A percentile compares a stretch with the other conserved stretches of the same genome.
These are phyloP conservation scores for Bucorvus abyssinicus DNA, from an alignment of 2,797 vertebrate species.

Conservation along the genomic window DNA sequence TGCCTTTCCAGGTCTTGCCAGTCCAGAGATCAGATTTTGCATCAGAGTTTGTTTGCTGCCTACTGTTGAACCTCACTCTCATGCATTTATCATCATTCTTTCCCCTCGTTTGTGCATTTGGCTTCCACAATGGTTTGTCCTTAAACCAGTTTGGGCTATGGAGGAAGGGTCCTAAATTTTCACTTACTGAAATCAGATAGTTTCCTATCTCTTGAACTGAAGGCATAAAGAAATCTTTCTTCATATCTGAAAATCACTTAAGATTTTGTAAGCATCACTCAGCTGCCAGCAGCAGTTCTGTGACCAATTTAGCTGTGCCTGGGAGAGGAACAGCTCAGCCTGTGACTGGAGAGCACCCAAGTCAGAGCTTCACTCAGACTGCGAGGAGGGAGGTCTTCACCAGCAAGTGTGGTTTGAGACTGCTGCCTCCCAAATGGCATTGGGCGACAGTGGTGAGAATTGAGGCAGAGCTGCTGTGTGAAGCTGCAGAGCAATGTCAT, in stretches of 20 bases:
- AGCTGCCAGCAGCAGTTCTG: constrained; percentile 25
- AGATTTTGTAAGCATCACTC: neutral
- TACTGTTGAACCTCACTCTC: neutral
- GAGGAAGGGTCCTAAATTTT: neutral
- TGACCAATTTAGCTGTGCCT: neutral
- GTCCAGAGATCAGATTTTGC: no score
- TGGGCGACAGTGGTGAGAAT: neutral
- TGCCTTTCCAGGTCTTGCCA: neutral
- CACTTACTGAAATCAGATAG: neutral
- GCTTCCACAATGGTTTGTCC: neutral
- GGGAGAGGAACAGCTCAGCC: neutral
- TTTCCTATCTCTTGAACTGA: neutral
- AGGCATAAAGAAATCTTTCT: neutral
- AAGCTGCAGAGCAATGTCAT: neutral
- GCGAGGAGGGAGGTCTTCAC: neutral
- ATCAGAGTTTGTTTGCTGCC: neutral
- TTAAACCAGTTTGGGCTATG: neutral
- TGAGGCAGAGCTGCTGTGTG: neutral
- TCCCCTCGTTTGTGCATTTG: neutral
- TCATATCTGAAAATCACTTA: neutral
- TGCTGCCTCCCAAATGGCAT: neutral
- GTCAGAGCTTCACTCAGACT: neutral
- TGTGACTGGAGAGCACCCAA: neutral
- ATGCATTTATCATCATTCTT: neutral
- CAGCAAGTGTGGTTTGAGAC: neutral